A percentile compares a stretch with the other conserved stretches of the same genome.
Conservation (phyloP, 2,113 vertebrate species). For the Capra hircus region DNA sequence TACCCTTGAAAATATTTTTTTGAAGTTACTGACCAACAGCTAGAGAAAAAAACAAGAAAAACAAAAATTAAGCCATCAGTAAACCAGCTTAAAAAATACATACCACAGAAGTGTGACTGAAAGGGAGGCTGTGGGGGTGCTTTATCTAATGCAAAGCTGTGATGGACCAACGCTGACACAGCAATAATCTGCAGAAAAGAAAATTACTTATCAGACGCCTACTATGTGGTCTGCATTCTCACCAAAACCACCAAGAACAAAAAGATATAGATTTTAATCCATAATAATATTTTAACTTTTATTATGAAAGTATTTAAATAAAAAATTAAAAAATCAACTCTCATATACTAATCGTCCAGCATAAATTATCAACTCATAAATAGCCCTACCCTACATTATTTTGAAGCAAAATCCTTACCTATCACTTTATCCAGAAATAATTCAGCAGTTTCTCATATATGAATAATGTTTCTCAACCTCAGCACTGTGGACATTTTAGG, state of each 20-base stretch:
- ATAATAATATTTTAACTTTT: neutral
- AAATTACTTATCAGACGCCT: neutral
- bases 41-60: slow-evolving; percentile 17
- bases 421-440: slow-evolving; percentile 20
- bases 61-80: slow-evolving; percentile 25
- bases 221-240: neutral
- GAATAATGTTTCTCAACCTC: neutral
- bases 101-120: slow-evolving; percentile 95
- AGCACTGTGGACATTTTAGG: neutral
- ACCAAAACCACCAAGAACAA: slow-evolving; percentile 9
- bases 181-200: slow-evolving; percentile 87
- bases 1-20: slow-evolving; percentile 25
- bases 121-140: slow-evolving; percentile 92
- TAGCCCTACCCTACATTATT: neutral
- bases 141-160: slow-evolving; percentile 91
- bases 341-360: neutral
- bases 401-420: neutral
- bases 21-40: slow-evolving; percentile 26
- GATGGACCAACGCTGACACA: slow-evolving; percentile 90
- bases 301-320: neutral
- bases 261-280: neutral
- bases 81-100: slow-evolving; percentile 65
- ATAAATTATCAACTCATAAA: slow-evolving; percentile 4
- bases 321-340: slow-evolving; percentile 3
- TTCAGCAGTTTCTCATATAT: neutral